A percentile compares a stretch with the other conserved stretches of the same genome.
These are phyloP conservation scores for Astur gentilis DNA, from an alignment of 2,113 vertebrate species.

Conservation along the genomic window DNA sequence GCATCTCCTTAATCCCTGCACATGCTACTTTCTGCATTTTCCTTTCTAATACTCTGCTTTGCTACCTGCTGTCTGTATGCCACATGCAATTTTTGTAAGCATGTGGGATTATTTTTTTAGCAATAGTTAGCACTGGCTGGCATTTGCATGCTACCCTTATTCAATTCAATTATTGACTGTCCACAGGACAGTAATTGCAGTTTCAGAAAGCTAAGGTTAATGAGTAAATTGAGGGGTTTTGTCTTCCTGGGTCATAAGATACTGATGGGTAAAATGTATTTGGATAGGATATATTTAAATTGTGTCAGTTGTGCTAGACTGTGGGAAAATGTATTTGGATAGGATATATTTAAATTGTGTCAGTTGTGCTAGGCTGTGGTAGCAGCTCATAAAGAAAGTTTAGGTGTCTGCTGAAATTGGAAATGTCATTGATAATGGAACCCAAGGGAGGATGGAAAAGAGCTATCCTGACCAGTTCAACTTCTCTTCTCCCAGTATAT, in stretches of 20 bases:
- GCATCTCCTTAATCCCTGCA: background rate
- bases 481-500: background rate
- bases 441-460: background rate
- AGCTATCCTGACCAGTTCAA: background rate
- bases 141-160: background rate
- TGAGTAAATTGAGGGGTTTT: constrained; percentile 30
- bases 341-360: background rate
- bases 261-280: background rate
- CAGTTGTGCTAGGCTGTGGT: background rate
- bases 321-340: background rate
- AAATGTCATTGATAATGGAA: background rate
- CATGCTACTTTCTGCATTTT: background rate
- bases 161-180: constrained; percentile 8
- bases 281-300: background rate
- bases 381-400: background rate
- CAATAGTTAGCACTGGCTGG: background rate
- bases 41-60: background rate
- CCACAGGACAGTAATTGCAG: constrained; percentile 13
- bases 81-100: background rate
- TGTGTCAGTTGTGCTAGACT: background rate
- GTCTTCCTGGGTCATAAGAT: background rate
- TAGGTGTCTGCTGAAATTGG: background rate
- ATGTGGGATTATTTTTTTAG: background rate
- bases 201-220: constrained; percentile 45
- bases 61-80: background rate